Conservation (phyloP, 2,113 vertebrate genomes). For the Pavo muticus region DNA sequence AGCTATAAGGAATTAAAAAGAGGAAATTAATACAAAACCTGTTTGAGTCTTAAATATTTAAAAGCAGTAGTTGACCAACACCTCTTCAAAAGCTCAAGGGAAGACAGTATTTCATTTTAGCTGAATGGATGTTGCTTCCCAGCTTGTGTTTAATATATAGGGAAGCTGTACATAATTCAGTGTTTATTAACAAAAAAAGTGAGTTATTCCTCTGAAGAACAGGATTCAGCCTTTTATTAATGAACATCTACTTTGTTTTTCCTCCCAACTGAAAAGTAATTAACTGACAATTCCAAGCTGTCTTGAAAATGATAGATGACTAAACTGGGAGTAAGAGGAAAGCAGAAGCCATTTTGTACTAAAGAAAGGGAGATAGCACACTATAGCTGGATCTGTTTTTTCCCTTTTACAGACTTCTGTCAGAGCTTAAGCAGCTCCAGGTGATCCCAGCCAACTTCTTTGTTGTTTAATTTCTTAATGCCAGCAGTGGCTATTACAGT, state of each 20-base stretch:
- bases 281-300: slow-evolving; percentile 56
- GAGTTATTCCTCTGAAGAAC: slow-evolving; percentile 1
- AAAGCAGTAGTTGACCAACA: not conserved
- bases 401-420: slow-evolving; percentile 34
- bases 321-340: slow-evolving; percentile 44
- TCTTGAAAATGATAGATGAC: slow-evolving; percentile 56
- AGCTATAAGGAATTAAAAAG: slow-evolving; percentile 6
- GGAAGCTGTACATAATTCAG: not conserved
- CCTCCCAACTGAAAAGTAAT: slow-evolving; percentile 40
- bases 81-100: not conserved
- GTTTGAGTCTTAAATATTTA: not conserved
- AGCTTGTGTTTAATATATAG: not conserved
- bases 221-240: slow-evolving; percentile 10
- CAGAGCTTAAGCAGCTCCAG: not conserved
- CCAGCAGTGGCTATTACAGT: not conserved
- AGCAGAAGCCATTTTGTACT: slow-evolving; percentile 56
- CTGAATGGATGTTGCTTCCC: not conserved
- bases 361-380: slow-evolving; percentile 15
- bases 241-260: slow-evolving; percentile 46
- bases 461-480: slow-evolving; percentile 11
- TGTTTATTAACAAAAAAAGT: not conserved
- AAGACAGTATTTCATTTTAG: not conserved
- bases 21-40: not conserved
- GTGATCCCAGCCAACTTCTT: not conserved
- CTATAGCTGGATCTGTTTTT: not conserved